phyloP scores from a whole-genome alignment of 2,113 vertebrate genomes.

The Mola mola region DNA sequence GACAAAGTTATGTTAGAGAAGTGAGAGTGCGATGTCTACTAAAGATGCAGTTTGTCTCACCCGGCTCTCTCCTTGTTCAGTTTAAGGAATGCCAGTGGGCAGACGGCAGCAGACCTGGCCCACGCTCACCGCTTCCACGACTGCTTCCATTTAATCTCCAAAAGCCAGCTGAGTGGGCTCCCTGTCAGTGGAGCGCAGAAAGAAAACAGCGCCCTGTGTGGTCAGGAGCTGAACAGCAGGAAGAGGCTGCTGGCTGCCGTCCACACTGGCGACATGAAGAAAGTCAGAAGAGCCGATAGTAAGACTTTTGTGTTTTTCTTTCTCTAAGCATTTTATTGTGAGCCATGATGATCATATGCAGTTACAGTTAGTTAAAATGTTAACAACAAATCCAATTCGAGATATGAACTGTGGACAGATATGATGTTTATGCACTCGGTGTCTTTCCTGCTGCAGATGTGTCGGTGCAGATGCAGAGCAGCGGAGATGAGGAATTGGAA shows the following conservation, averaged over 20 bases:
- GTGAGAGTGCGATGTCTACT: background rate
- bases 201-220: constrained; percentile 69
- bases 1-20: constrained; percentile 4
- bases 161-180: constrained; percentile 83
- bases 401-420: background rate
- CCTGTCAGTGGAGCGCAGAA: constrained; percentile 78
- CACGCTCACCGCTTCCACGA: constrained; percentile 92
- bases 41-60: constrained; percentile 44
- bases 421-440: background rate
- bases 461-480: constrained; percentile 63
- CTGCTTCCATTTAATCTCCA: constrained; percentile 90
- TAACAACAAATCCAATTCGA: no score
- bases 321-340: no score
- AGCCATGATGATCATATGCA: no score
- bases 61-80: constrained; percentile 81
- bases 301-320: constrained; percentile 57
- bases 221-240: constrained; percentile 79
- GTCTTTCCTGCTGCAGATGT: constrained; percentile 35
- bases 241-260: constrained; percentile 86
- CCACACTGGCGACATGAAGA: constrained; percentile 85
- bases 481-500: constrained; percentile 82
- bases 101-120: constrained; percentile 96
- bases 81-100: constrained; percentile 93
- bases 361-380: no score
- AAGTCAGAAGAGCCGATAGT: constrained; percentile 87